Base-by-base conservation (phyloP, 53 echinoderm and acorn worm genomes). In the Luidia sarsii region DNA sequence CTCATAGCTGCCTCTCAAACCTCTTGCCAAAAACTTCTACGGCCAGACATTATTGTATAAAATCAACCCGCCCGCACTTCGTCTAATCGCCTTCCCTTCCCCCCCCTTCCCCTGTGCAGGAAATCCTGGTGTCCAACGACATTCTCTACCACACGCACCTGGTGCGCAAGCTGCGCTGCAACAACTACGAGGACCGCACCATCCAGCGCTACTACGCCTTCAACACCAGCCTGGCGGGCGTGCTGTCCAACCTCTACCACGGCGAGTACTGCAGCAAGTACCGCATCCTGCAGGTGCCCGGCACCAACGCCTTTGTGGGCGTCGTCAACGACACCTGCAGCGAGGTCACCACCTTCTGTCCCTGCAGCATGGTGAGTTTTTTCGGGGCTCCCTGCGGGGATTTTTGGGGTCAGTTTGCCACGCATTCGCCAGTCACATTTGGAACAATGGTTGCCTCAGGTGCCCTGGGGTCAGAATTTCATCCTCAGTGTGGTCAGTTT, bases 341-440 rank as follows among this genome's bases (percentile, higher is more conserved):
- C 35, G 87, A 87, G 75, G 86, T 94, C 53, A 99, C 99, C 4
- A 87, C 91, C 0, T 99, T 99, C 86, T 99, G 99, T 48, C 99
- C 99, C 2, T 99, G 99, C 61, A 99, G 99, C 30, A 99, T 94
- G 91, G 99, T 99, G 62, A 94, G 99, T 85, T n/a, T n/a, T n/a
- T n/a, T n/a, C n/a, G n/a, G n/a, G n/a, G n/a, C n/a, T n/a, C n/a
- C n/a, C n/a, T n/a, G n/a, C n/a, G n/a, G n/a, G n/a, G n/a, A n/a
- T n/a, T n/a, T n/a, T n/a, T n/a, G n/a, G n/a, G n/a, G n/a, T n/a
- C n/a, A n/a, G n/a, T n/a, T n/a, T n/a, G n/a, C n/a, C n/a, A n/a
- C n/a, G n/a, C n/a, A n/a, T n/a, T n/a, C n/a, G n/a, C n/a, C n/a
- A n/a, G n/a, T n/a, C n/a, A n/a, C n/a, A n/a, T n/a, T n/a, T n/a